Percentiles rank a stretch among this genome's conserved stretches.
phyloP scores from a whole-genome alignment of 2,113 vertebrate species.

The Cepphus grylle region DNA sequence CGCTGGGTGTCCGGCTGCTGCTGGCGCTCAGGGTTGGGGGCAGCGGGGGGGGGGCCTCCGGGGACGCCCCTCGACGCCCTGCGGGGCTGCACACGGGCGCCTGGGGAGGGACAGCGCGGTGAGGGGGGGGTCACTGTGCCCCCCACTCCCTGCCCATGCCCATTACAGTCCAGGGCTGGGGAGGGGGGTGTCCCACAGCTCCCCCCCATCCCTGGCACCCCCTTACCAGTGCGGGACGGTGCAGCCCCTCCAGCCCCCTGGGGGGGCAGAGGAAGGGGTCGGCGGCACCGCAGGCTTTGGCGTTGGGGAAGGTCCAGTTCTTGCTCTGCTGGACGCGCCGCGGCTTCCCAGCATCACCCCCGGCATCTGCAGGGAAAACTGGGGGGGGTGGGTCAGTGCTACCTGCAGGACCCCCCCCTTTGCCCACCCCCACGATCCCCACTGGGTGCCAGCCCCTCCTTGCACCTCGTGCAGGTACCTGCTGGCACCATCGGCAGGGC shows the following conservation, averaged over 20 bases:
- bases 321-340: conserved; percentile 72
- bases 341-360: conserved; percentile 31
- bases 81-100: neutral
- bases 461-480: neutral
- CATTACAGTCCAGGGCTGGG: neutral
- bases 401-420: neutral
- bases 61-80: neutral
- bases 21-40: conserved; percentile 76
- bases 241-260: conserved; percentile 76
- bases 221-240: conserved; percentile 70
- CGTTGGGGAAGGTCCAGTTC: conserved; percentile 90
- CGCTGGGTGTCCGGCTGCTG: conserved; percentile 78
- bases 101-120: neutral
- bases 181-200: too few species aligned
- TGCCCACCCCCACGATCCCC: accelerated
- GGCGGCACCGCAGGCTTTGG: conserved; percentile 72
- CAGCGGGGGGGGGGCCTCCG: conserved; percentile 67
- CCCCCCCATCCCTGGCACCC: neutral
- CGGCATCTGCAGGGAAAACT: conserved; percentile 21
- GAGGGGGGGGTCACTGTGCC: neutral
- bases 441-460: accelerated
- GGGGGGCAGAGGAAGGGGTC: conserved; percentile 83
- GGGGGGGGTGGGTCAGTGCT: neutral
- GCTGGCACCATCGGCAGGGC: accelerated
- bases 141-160: too few species aligned